Percentiles rank a stretch among this genome's conserved stretches.
phyloP scores from a whole-genome alignment of 2,113 vertebrate genomes.

The Silurus glanis region DNA sequence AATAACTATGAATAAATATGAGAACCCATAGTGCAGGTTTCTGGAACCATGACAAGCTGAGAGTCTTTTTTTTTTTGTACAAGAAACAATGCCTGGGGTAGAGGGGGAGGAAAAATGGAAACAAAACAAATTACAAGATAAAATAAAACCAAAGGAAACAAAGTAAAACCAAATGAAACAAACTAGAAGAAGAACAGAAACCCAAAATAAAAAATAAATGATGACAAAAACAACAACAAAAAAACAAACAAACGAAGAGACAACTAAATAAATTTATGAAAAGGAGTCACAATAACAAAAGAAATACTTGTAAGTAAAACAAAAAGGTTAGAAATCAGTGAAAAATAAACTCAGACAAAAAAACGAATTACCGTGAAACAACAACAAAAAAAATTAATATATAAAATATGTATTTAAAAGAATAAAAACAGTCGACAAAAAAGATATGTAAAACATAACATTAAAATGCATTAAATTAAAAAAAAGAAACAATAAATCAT shows the following conservation, averaged over 20 bases:
- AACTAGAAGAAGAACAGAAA: not conserved
- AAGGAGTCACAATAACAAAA: not conserved
- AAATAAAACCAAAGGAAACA: not conserved
- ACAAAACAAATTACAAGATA: not conserved
- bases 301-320: no score
- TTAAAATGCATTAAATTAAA: not conserved
- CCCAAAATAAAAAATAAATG: not conserved
- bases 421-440: not conserved
- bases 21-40: slow-evolving; percentile 10
- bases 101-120: not conserved
- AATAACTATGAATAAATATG: slow-evolving; percentile 36
- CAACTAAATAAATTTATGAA: not conserved
- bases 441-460: not conserved
- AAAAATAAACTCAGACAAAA: not conserved
- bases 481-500: not conserved
- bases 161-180: not conserved
- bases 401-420: not conserved
- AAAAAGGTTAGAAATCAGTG: no score
- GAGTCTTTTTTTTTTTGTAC: slow-evolving; percentile 12
- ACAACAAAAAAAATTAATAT: not conserved
- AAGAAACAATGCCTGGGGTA: not conserved
- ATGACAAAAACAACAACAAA: not conserved
- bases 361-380: not conserved
- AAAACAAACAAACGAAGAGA: not conserved
- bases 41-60: slow-evolving; percentile 12